phyloP scores from a whole-genome alignment of 2,113 vertebrate genomes.

The Malurus cyaneus region DNA sequence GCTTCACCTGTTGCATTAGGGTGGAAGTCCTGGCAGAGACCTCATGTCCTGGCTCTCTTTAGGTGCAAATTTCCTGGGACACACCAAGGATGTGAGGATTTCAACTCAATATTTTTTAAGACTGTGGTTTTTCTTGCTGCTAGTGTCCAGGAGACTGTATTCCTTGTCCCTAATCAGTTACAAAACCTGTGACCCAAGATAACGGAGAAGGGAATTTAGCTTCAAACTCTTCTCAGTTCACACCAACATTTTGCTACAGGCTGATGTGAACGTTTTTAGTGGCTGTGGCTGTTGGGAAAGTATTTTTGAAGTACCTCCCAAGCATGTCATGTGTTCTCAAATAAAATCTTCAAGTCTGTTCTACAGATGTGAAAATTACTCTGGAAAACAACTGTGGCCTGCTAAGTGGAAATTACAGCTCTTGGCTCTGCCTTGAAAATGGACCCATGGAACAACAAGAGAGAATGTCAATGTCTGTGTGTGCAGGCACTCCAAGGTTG shows the following conservation, averaged over 20 bases:
- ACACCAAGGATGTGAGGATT: neutral
- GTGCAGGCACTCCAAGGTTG: neutral
- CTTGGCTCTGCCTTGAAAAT: neutral
- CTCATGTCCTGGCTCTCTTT: neutral
- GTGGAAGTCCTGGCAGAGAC: fast-evolving
- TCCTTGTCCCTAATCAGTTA: neutral
- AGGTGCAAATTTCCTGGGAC: neutral
- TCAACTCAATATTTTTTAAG: neutral
- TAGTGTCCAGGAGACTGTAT: neutral
- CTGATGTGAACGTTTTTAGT: neutral
- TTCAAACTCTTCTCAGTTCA: neutral
- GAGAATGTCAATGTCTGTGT: neutral
- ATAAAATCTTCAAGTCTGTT: neutral
- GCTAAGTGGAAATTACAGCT: constrained; percentile 17
- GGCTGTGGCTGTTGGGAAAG: neutral
- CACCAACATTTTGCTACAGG: neutral
- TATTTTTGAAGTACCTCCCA: neutral
- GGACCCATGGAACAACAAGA: neutral
- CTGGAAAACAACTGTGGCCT: neutral
- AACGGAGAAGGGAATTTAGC: neutral
- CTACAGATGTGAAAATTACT: neutral
- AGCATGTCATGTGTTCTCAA: neutral
- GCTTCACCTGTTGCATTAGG: neutral
- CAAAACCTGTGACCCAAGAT: neutral
- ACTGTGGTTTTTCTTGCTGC: neutral